These are phyloP conservation scores for Meloe dianella DNA, from an alignment of 2,888 invertebrate genomes.

Conservation along the genomic window DNA sequence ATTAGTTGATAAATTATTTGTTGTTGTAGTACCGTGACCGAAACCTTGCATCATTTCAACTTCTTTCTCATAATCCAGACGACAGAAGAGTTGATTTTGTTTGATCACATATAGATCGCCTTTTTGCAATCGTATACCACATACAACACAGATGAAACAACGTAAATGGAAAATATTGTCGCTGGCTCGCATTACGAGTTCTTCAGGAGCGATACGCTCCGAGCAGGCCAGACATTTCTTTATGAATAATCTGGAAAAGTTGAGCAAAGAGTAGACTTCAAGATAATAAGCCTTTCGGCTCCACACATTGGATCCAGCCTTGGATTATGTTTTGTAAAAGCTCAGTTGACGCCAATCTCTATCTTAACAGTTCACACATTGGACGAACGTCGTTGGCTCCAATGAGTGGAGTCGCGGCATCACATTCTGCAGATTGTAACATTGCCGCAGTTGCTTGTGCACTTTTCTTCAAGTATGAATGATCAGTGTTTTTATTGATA, in stretches of 20 bases:
- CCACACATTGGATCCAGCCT: no score
- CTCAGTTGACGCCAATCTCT: no score
- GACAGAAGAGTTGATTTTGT: constrained; percentile 79
- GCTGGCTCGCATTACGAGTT: constrained; percentile 79
- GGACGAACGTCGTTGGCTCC: no score
- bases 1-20: neutral
- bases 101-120: constrained; percentile 82
- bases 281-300: no score
- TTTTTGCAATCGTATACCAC: constrained; percentile 76
- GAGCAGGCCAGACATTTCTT: constrained; percentile 79
- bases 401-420: no score
- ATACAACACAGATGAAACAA: constrained; percentile 81
- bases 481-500: no score
- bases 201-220: constrained; percentile 73
- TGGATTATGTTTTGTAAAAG: no score
- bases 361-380: no score
- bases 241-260: constrained; percentile 68
- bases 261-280: neutral
- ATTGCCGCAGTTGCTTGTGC: no score
- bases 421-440: no score
- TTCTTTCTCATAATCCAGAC: constrained; percentile 81
- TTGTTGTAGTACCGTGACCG: constrained; percentile 60
- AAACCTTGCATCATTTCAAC: constrained; percentile 73
- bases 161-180: constrained; percentile 78
- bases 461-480: neutral